Evolutionary conservation across 53 echinoderm and acorn worm species (phyloP).

Genomic region (Mesocentrotus franciscanus): DNA sequence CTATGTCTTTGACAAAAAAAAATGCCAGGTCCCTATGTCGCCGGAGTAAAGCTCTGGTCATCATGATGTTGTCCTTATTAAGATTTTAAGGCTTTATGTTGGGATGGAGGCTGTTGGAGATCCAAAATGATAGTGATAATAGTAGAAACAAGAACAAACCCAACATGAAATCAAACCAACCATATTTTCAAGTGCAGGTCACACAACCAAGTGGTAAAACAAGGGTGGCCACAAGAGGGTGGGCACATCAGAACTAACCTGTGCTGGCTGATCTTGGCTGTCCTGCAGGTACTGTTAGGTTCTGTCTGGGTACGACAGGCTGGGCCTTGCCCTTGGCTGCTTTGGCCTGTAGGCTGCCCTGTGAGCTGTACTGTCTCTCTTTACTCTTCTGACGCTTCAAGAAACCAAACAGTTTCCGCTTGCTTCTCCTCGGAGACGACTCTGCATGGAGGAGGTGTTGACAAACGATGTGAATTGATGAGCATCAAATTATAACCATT

Average conservation of each 20-base stretch:
- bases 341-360: constrained; percentile 49
- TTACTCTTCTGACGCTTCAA: constrained; percentile 64
- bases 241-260: constrained; percentile 26
- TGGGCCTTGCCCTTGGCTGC: constrained; percentile 40
- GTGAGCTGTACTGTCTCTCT: constrained; percentile 64
- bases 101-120: too few species aligned
- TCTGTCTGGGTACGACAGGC: background rate
- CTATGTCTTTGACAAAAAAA: too few species aligned
- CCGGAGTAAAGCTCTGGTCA: too few species aligned
- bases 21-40: too few species aligned
- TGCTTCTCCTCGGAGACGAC: constrained; percentile 51
- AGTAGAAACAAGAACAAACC: background rate
- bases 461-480: background rate
- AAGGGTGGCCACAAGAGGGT: background rate
- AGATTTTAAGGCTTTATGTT: too few species aligned
- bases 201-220: background rate
- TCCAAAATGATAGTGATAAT: too few species aligned
- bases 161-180: background rate
- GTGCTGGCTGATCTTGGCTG: constrained; percentile 63
- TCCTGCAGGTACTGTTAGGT: constrained; percentile 30
- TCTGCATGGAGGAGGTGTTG: background rate
- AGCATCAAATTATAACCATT: too few species aligned
- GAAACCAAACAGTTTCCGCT: constrained; percentile 59
- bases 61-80: too few species aligned
- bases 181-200: background rate